Conservation (phyloP, 2,113 vertebrate species). For the Butastur rufipennis region DNA sequence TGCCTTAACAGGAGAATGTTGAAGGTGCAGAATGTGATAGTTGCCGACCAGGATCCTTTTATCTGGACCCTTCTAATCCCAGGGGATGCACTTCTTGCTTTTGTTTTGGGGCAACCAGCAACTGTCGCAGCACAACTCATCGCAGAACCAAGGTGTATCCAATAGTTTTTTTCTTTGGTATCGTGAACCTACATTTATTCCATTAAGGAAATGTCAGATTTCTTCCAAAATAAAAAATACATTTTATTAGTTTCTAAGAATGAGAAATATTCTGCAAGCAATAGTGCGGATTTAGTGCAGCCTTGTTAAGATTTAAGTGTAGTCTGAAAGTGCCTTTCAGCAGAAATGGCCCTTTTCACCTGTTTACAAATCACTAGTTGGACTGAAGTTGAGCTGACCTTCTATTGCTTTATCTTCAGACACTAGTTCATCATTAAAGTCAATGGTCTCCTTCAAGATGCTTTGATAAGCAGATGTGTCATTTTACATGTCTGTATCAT, state of each 20-base stretch:
- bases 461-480: not conserved
- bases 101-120: constrained; percentile 84
- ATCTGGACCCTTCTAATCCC: constrained; percentile 82
- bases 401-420: not conserved
- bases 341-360: not conserved
- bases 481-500: not conserved
- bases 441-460: not conserved
- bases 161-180: not conserved
- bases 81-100: constrained; percentile 89
- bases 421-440: not conserved
- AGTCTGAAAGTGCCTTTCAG: not conserved
- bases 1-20: constrained; percentile 82
- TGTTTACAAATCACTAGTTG: not conserved
- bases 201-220: not conserved
- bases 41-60: constrained; percentile 85
- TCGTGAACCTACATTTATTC: not conserved
- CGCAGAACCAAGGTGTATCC: constrained; percentile 82
- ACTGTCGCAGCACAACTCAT: constrained; percentile 81
- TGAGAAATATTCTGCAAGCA: not conserved
- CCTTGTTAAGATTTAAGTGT: not conserved
- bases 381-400: not conserved
- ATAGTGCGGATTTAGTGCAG: not conserved
- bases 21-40: constrained; percentile 78
- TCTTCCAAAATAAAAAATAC: not conserved
- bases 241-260: not conserved